Percentiles rank a stretch among this genome's conserved stretches.
Conservation (phyloP, 2,888 invertebrate species). For the Deilephila porcellus region DNA sequence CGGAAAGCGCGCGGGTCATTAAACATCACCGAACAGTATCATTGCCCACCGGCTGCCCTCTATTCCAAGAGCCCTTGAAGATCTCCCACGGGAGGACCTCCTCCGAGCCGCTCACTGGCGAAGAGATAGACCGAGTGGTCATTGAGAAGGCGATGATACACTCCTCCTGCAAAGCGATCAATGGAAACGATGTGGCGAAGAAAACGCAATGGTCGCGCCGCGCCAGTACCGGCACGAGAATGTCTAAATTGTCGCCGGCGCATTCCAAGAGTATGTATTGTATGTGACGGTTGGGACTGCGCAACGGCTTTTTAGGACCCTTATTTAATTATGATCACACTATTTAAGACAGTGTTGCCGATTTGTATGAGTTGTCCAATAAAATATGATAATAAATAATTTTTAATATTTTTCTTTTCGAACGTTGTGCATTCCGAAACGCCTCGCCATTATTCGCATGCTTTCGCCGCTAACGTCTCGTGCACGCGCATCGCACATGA, state of each 20-base stretch:
- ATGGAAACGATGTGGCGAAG: slow-evolving; percentile 65
- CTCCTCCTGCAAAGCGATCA: slow-evolving; percentile 69
- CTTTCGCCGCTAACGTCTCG: slow-evolving; percentile 25
- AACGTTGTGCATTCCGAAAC: slow-evolving; percentile 10
- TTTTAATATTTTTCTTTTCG: not conserved
- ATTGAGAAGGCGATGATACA: slow-evolving; percentile 65
- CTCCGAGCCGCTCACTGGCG: slow-evolving; percentile 88
- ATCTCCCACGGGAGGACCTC: slow-evolving; percentile 87
- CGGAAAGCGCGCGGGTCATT: slow-evolving; percentile 59
- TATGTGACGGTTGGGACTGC: slow-evolving; percentile 42
- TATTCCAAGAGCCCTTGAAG: slow-evolving; percentile 70
- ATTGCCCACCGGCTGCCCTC: slow-evolving; percentile 69
- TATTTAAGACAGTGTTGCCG: not conserved
- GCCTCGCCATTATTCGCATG: slow-evolving; percentile 9
- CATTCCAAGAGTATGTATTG: slow-evolving; percentile 81
- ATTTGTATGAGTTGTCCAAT: not conserved
- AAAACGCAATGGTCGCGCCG: slow-evolving; percentile 70
- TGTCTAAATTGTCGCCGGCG: slow-evolving; percentile 77
- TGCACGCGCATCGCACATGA: slow-evolving; percentile 34
- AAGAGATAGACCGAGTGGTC: slow-evolving; percentile 69
- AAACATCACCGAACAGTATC: slow-evolving; percentile 77
- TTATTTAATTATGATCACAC: not conserved
- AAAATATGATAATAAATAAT: too few species aligned
- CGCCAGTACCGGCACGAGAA: slow-evolving; percentile 77
- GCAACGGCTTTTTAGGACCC: slow-evolving; percentile 29